Base-by-base conservation (phyloP, 2,797 vertebrate species). In the Huso huso region DNA sequence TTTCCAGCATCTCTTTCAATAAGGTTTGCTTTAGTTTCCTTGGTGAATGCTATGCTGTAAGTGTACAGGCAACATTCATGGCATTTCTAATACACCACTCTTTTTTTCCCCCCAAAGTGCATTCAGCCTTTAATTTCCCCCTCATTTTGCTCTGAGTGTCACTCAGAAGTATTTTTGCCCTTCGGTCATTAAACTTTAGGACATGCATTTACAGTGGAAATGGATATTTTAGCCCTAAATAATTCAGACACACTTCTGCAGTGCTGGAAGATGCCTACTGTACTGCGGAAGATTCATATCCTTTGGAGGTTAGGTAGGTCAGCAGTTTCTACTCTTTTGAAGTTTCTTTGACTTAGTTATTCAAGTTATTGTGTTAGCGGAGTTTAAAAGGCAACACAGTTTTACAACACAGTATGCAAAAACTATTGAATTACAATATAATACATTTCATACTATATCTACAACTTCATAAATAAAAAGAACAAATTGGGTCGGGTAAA, bases 41-140 rank as follows among this genome's bases (percentile, higher is more conserved):
- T 66, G 9, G 78, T 80, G 80, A 88, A 76, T 70, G 82, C 78
- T 78, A 87, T 78, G 85, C 83, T 86, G 77, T 81, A 82, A 86
- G 73, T 74, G 72, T 73, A 74, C 73, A 79, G 75, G 77, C 74
- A 72, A 37, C 23, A 37, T 37, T 81, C 79, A 79, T 74, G 78
- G 74, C 78, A 72, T 74, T 74, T 79, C 75, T 72, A 76, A 80
- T 76, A 75, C 71, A 71, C 76, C 66, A 69, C 67, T 51, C 66
- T 13, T 73, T 64, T 51, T 77, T 75, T 71, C 75, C 70, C 70
- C 72, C 73, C 8, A 62, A n/a, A 62, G 12, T 23, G 48, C 48
- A 62, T 62, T 48, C 48, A 62, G 18, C 7, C 61, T 48, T 62
- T 12, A 37, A 23, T 23, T 62, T 37, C 48, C 18, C 61, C 18